Conservation (phyloP, 2,888 invertebrate genomes). For the Nasonovia ribisnigri region DNA sequence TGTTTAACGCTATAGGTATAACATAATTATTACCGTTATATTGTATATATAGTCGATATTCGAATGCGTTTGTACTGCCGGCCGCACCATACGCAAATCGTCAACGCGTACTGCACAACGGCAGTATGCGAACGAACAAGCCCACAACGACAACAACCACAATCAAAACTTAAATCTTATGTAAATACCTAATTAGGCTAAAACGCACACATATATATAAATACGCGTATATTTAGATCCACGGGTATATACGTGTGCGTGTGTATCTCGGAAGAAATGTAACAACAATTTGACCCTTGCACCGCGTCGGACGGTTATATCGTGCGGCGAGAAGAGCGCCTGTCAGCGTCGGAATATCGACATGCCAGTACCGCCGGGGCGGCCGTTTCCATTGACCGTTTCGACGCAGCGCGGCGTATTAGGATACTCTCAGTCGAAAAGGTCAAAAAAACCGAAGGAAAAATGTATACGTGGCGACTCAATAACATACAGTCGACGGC, state of each 20-base stretch:
- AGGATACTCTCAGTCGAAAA: background rate
- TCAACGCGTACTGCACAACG: background rate
- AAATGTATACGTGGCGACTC: conserved; percentile 2
- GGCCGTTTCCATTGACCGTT: conserved; percentile 33
- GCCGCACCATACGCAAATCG: background rate
- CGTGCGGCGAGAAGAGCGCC: background rate
- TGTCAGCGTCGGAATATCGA: background rate
- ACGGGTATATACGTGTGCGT: background rate
- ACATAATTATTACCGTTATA: conserved; percentile 62
- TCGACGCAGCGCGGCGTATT: background rate
- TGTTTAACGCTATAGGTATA: conserved; percentile 44
- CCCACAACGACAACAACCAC: background rate
- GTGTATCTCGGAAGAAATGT: background rate
- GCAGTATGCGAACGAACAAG: background rate
- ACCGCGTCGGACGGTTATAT: background rate
- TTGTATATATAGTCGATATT: background rate
- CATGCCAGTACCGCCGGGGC: background rate
- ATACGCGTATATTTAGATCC: background rate
- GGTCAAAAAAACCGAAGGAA: conserved; percentile 9
- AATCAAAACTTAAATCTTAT: background rate
- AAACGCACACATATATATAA: background rate
- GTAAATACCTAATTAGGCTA: background rate
- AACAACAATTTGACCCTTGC: background rate
- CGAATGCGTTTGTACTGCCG: background rate
- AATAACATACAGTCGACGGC: background rate